A percentile compares a stretch with the other conserved stretches of the same genome.
These are phyloP conservation scores for Ibidorhyncha struthersii DNA, from an alignment of 2,113 vertebrate genomes.

Conservation along the genomic window DNA sequence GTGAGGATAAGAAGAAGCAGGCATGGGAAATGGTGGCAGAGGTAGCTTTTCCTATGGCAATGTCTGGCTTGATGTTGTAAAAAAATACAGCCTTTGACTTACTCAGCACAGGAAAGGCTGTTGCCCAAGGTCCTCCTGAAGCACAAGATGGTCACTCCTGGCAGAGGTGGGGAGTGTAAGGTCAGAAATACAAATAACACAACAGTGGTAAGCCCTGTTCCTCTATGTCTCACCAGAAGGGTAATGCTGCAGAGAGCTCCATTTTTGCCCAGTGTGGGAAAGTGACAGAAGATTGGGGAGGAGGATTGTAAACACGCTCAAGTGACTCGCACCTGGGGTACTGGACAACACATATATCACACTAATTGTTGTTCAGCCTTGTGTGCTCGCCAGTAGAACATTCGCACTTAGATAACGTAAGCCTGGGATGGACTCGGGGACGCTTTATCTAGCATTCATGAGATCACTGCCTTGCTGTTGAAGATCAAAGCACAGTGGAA, in stretches of 20 bases:
- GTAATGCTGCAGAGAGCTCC: not conserved
- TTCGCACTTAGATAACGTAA: too few species aligned
- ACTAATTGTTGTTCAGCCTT: too few species aligned
- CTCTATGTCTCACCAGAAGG: not conserved
- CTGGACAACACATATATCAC: too few species aligned
- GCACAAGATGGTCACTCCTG: not conserved
- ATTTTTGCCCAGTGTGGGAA: not conserved
- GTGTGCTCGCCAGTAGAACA: too few species aligned
- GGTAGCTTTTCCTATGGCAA: not conserved
- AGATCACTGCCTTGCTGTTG: too few species aligned
- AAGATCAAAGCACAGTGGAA: too few species aligned
- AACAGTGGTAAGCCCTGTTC: accelerated
- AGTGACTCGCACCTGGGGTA: too few species aligned
- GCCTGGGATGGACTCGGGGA: too few species aligned
- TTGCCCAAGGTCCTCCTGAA: not conserved
- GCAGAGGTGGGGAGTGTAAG: not conserved
- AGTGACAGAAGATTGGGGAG: too few species aligned
- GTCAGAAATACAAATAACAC: not conserved
- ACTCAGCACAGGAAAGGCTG: accelerated
- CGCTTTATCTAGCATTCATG: too few species aligned
- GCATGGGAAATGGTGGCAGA: not conserved
- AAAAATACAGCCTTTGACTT: not conserved
- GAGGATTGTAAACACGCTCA: too few species aligned
- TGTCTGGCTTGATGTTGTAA: not conserved
- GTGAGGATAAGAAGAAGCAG: not conserved